Conservation (phyloP, 2,113 vertebrate species). For the Suricata suricatta region DNA sequence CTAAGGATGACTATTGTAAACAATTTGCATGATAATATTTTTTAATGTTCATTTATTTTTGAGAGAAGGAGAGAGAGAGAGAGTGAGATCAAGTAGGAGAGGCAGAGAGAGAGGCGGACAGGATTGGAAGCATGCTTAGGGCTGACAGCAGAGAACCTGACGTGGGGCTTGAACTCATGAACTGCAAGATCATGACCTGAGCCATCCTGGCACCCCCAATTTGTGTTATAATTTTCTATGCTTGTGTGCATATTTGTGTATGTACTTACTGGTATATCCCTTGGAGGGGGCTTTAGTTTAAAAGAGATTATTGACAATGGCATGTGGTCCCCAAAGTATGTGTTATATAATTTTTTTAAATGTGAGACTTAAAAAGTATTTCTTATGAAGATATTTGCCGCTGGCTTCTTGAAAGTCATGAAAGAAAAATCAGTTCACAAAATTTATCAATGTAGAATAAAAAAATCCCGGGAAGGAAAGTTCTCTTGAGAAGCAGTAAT, state of each 20-base stretch:
- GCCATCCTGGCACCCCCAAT: no score
- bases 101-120: no score
- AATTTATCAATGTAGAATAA: background rate
- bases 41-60: no score
- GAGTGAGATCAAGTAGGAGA: no score
- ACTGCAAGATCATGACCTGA: no score
- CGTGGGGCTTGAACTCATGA: no score
- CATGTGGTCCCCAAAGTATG: background rate
- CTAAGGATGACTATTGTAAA: background rate
- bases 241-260: background rate
- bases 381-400: background rate
- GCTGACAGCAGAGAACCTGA: no score
- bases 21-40: background rate
- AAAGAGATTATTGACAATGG: background rate
- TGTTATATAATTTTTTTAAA: background rate
- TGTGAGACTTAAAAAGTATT: background rate
- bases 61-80: no score
- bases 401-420: background rate
- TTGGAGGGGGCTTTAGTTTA: background rate
- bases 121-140: no score
- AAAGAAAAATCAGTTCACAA: background rate
- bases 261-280: background rate
- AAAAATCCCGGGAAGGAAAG: background rate
- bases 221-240: background rate
- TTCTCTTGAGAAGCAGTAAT: background rate